These are phyloP conservation scores for Drosophila sturtevanti DNA, from an alignment of 1,140 invertebrate genomes.

Conservation along the genomic window DNA sequence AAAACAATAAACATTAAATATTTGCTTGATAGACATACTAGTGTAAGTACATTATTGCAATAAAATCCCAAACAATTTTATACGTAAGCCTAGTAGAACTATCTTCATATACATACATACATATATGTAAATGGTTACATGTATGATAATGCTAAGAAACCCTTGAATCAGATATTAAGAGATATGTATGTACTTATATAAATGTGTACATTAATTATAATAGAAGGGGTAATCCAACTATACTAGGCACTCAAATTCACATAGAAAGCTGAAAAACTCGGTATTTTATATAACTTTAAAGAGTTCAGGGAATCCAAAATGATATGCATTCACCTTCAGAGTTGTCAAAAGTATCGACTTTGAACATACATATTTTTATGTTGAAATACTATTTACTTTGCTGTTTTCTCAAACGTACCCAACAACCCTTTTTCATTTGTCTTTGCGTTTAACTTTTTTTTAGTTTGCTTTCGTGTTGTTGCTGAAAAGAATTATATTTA, in stretches of 20 bases:
- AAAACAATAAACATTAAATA: neutral
- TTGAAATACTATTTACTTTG: conserved; percentile 67
- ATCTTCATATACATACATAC: conserved; percentile 25
- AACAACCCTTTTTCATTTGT: conserved; percentile 65
- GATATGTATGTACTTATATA: too few species aligned
- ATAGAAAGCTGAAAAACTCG: too few species aligned
- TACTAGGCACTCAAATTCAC: too few species aligned
- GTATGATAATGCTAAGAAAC: too few species aligned
- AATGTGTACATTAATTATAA: too few species aligned
- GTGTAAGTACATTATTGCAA: neutral
- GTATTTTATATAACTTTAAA: too few species aligned
- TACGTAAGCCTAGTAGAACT: neutral
- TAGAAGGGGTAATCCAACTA: too few species aligned
- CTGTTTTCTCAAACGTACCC: conserved; percentile 58
- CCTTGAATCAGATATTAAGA: too few species aligned
- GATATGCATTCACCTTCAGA: conserved; percentile 1
- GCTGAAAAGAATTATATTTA: conserved; percentile 75
- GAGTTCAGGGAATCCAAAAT: too few species aligned
- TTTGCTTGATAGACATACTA: neutral
- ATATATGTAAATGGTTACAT: conserved; percentile 39
- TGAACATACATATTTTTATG: conserved; percentile 74
- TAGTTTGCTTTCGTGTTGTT: conserved; percentile 32
- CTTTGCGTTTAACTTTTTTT: conserved; percentile 27
- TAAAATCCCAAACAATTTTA: neutral
- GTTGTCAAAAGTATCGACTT: conserved; percentile 47